Evolutionary conservation across 2,113 vertebrate species (phyloP).

Genomic region (Aphyosemion australe): DNA sequence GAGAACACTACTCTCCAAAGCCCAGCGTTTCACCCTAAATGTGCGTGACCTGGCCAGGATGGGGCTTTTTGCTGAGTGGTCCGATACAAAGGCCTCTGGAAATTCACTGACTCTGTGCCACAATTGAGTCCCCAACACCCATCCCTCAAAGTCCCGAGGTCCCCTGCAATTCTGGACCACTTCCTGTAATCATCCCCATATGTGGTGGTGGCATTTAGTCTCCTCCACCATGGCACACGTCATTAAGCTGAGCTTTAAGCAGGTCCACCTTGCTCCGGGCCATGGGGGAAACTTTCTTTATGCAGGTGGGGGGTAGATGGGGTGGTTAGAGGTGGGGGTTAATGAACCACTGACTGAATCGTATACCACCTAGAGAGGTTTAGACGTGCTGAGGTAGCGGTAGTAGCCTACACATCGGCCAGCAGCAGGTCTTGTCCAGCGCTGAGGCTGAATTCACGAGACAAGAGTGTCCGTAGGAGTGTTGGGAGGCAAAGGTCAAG

Average conservation of each 20-base stretch:
- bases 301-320: constrained; percentile 49
- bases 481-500: constrained; percentile 69
- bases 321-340: constrained; percentile 57
- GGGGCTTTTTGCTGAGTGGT: constrained; percentile 71
- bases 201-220: constrained; percentile 76
- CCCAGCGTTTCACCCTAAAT: constrained; percentile 67
- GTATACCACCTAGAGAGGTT: constrained; percentile 76
- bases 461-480: constrained; percentile 70
- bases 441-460: constrained; percentile 50
- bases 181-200: constrained; percentile 82
- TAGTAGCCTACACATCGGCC: constrained; percentile 47
- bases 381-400: constrained; percentile 70
- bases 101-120: constrained; percentile 66
- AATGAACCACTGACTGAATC: constrained; percentile 71
- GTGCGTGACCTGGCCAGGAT: constrained; percentile 73
- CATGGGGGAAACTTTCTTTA: constrained; percentile 69
- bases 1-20: constrained; percentile 49
- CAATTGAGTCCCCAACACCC: constrained; percentile 49
- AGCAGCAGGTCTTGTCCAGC: constrained; percentile 47
- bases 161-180: constrained; percentile 71
- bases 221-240: constrained; percentile 74
- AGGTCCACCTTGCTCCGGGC: constrained; percentile 71
- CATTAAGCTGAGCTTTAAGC: constrained; percentile 77
- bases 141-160: constrained; percentile 53
- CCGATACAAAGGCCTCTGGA: constrained; percentile 71